Evolutionary conservation across 2,797 vertebrate genomes (phyloP), one percentile per base, ranked within the genome.

Genomic region (Pipistrellus pipistrellus): DNA sequence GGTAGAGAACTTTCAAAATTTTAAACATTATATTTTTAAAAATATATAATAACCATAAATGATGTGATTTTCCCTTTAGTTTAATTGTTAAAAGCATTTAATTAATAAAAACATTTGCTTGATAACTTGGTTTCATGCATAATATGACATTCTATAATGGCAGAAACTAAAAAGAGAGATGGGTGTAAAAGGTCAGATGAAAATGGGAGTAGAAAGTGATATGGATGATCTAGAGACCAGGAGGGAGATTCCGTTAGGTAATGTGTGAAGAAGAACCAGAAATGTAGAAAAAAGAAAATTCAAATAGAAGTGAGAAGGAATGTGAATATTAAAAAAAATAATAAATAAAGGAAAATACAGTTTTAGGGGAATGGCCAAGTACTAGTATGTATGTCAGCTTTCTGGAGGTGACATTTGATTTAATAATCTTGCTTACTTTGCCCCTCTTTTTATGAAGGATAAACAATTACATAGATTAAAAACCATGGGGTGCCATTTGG

Each of bases 41-140:
- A 48, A 66, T 38, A 53, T 35, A 23, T 53, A 91, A 23, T 53
- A 90, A 91, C 80, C 8, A 91, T 10, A 12, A 81, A 95, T 23
- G 3, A 90, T 51, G 38, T 48, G 84, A 76, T 95, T 15, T 92
- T 62, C 2, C 20, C 35, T 96, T 96, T 44, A 5, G 7, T 59
- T n/a, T 83, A 80, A 73, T 15, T 87, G 68, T 94, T 84, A 48
- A 73, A n/a, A 41, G 5, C 1, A 75, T 75, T 87, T 76, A 80
- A 75, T 35, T 44, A 66, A 32, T 97, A 95, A 3, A 46, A 57
- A 1, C 6, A 6, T 9, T 44, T 27, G 10, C 13, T 86, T 84
- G 27, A 73, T 91, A 86, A 92, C 27, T 85, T 92, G 11, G 11
- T 66, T 80, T 87, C 27, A 75, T 53, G 27, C 9, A 35, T 88